Evolutionary conservation across 2,113 vertebrate species (phyloP).

Genomic region (Calyptommatus sinebrachiatus): DNA sequence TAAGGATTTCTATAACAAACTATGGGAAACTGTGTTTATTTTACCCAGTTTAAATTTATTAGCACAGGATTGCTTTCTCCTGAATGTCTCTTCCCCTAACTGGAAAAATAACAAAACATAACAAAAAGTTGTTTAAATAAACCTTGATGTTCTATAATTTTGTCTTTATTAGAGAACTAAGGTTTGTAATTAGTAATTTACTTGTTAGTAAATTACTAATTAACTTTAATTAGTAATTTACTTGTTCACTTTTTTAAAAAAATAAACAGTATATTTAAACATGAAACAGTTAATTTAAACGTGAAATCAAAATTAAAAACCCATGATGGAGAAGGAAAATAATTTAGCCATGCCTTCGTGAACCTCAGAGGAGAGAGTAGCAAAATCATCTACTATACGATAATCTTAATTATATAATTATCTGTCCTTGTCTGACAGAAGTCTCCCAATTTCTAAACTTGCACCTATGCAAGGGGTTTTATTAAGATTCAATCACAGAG

Average conservation of each 20-base stretch:
- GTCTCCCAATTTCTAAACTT: no score
- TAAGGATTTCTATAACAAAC: slow-evolving; percentile 38
- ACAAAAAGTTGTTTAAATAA: not conserved
- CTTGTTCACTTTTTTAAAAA: not conserved
- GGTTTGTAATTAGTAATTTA: not conserved
- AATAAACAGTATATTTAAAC: no score
- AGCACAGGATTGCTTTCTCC: not conserved
- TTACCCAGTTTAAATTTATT: not conserved
- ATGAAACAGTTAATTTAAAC: no score
- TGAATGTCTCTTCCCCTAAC: not conserved
- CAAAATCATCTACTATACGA: no score
- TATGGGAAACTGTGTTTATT: not conserved
- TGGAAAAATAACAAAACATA: not conserved
- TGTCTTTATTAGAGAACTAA: not conserved
- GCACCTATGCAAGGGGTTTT: no score
- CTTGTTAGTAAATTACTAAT: no score
- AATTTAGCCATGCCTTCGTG: no score
- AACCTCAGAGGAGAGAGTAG: no score
- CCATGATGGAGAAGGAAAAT: not conserved
- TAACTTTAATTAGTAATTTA: not conserved
- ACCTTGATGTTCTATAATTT: not conserved
- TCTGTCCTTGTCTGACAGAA: no score
- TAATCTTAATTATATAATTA: no score
- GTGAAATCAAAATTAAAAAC: no score
- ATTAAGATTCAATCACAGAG: no score